These are phyloP conservation scores for Typhlichthys subterraneus DNA, from an alignment of 2,797 vertebrate species.

Conservation along the genomic window DNA sequence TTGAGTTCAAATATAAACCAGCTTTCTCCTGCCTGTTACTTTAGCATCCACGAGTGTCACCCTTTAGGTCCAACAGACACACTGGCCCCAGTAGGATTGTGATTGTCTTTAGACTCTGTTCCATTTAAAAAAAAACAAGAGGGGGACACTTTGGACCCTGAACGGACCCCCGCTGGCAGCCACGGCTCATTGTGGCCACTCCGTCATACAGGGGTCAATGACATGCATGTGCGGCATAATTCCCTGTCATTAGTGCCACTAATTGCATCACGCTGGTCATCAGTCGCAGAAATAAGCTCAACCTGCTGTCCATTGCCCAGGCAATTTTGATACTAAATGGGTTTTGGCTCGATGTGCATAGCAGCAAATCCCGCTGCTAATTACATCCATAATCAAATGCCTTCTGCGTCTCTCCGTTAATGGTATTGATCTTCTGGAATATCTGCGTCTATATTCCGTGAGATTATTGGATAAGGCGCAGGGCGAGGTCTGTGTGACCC, in stretches of 20 bases:
- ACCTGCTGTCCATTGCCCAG: constrained; percentile 74
- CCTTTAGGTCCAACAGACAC: constrained; percentile 62
- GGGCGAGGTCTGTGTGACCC: constrained; percentile 80
- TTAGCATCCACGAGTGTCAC: constrained; percentile 67
- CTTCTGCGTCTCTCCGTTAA: constrained; percentile 79
- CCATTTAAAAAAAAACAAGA: no score
- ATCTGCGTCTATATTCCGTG: constrained; percentile 80
- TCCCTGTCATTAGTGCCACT: constrained; percentile 70
- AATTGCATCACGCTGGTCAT: constrained; percentile 73
- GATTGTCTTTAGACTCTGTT: no score
- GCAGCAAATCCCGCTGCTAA: constrained; percentile 72
- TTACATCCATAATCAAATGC: constrained; percentile 83
- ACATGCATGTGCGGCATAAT: constrained; percentile 73
- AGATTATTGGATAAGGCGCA: constrained; percentile 86
- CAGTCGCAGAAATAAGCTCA: constrained; percentile 75
- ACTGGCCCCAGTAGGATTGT: constrained; percentile 30
- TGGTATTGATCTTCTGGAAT: constrained; percentile 84
- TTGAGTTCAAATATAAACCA: no score
- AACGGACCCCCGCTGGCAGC: constrained; percentile 42
- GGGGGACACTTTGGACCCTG: not conserved
- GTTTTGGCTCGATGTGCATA: constrained; percentile 72
- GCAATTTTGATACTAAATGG: constrained; percentile 78
- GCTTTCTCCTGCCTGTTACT: constrained; percentile 34
- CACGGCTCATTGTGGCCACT: constrained; percentile 38
- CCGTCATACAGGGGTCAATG: constrained; percentile 24